Conservation (phyloP, 2,113 vertebrate genomes). For the Osmerus eperlanus region DNA sequence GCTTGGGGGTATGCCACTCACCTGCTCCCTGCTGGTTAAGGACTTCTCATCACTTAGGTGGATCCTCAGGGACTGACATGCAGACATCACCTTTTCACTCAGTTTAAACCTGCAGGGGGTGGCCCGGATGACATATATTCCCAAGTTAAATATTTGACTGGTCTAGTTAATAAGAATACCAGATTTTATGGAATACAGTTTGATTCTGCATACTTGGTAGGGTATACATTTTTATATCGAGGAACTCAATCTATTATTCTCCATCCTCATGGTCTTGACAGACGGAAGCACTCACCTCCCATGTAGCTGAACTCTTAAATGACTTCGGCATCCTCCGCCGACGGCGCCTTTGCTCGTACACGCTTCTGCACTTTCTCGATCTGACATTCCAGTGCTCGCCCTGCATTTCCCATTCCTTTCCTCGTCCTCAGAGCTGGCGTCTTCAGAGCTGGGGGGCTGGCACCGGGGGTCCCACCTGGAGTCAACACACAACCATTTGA, state of each 20-base stretch:
- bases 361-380: conserved; percentile 27
- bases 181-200: too few species aligned
- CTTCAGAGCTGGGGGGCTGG: conserved; percentile 22
- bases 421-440: conserved; percentile 31
- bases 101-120: conserved; percentile 75
- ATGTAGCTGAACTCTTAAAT: conserved; percentile 74
- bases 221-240: too few species aligned
- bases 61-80: conserved; percentile 83
- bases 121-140: background rate
- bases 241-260: too few species aligned
- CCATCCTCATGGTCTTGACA: background rate
- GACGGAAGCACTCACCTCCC: conserved; percentile 74
- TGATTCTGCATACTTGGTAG: too few species aligned
- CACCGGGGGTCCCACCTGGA: conserved; percentile 51
- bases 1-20: conserved; percentile 60
- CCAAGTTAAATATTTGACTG: too few species aligned
- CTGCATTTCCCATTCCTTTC: conserved; percentile 35
- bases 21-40: conserved; percentile 85
- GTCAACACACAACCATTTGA: background rate
- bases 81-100: conserved; percentile 88
- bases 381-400: conserved; percentile 16
- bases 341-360: conserved; percentile 39
- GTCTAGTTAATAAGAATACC: background rate
- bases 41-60: conserved; percentile 79
- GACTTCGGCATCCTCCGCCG: conserved; percentile 47